These are phyloP conservation scores for Heliconius eleuchia DNA, from an alignment of 1,140 invertebrate species.

Conservation along the genomic window DNA sequence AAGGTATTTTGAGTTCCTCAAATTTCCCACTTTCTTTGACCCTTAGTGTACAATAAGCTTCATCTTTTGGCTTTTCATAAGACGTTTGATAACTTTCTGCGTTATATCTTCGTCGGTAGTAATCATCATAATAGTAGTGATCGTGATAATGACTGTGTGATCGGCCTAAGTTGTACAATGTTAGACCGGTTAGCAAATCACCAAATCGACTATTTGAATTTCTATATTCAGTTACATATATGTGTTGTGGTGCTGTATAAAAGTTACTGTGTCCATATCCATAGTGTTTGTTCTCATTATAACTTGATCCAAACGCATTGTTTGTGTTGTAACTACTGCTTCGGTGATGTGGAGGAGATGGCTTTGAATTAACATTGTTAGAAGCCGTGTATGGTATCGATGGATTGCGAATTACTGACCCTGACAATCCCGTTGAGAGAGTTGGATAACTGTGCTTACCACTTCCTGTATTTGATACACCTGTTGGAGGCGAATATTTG, in stretches of 20 bases:
- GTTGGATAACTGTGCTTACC: slow-evolving; percentile 7
- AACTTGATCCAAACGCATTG: slow-evolving; percentile 34
- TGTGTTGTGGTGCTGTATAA: slow-evolving; percentile 61
- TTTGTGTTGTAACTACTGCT: slow-evolving; percentile 36
- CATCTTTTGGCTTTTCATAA: slow-evolving; percentile 46
- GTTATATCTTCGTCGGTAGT: slow-evolving; percentile 61
- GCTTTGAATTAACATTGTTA: not conserved
- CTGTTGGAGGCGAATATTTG: not conserved
- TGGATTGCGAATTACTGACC: not conserved
- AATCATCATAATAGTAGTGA: slow-evolving; percentile 72
- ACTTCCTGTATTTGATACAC: not conserved
- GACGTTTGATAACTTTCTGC: slow-evolving; percentile 32
- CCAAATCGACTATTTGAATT: slow-evolving; percentile 66
- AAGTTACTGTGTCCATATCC: slow-evolving; percentile 8
- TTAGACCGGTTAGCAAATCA: slow-evolving; percentile 64
- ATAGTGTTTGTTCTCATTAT: slow-evolving; percentile 26
- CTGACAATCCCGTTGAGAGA: slow-evolving; percentile 21
- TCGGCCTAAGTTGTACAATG: slow-evolving; percentile 71
- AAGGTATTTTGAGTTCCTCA: slow-evolving; percentile 64
- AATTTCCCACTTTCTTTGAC: slow-evolving; percentile 59
- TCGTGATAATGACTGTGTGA: slow-evolving; percentile 62
- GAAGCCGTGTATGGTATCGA: not conserved
- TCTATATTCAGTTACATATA: slow-evolving; percentile 68
- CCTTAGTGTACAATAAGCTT: slow-evolving; percentile 59
- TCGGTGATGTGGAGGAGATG: slow-evolving; percentile 25